Conservation (phyloP, 2,113 vertebrate species). For the Pelecanoides urinatrix region DNA sequence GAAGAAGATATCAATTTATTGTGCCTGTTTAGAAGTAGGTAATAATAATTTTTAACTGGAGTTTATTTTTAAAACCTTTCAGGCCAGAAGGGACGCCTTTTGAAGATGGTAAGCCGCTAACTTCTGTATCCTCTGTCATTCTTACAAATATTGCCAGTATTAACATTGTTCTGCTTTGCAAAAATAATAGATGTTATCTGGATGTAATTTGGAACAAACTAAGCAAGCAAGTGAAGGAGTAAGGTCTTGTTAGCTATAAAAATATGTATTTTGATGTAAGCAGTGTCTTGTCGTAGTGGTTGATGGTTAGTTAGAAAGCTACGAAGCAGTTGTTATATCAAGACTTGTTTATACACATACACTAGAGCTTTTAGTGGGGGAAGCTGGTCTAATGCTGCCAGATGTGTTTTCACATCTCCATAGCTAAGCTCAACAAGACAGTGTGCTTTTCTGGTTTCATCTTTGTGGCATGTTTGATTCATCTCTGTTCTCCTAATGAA, state of each 20-base stretch:
- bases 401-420: not conserved
- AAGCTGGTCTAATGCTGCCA: not conserved
- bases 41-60: conserved; percentile 21
- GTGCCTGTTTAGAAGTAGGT: not conserved
- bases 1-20: not conserved
- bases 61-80: conserved; percentile 59
- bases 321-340: accelerated
- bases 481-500: not conserved
- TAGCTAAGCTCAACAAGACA: not conserved
- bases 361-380: not conserved
- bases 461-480: not conserved
- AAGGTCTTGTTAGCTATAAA: not conserved
- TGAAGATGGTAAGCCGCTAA: conserved; percentile 91
- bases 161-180: not conserved
- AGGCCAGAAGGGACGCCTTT: conserved; percentile 98
- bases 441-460: not conserved
- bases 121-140: not conserved
- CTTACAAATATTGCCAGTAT: not conserved
- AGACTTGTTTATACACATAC: not conserved
- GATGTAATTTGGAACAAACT: not conserved
- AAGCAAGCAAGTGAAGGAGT: not conserved
- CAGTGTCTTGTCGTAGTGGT: not conserved
- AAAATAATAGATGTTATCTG: not conserved
- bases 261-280: not conserved
- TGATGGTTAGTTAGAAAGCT: not conserved